A percentile compares a stretch with the other conserved stretches of the same genome.
Conservation (phyloP, 1,140 invertebrate genomes). For the Hetaerina americana region DNA sequence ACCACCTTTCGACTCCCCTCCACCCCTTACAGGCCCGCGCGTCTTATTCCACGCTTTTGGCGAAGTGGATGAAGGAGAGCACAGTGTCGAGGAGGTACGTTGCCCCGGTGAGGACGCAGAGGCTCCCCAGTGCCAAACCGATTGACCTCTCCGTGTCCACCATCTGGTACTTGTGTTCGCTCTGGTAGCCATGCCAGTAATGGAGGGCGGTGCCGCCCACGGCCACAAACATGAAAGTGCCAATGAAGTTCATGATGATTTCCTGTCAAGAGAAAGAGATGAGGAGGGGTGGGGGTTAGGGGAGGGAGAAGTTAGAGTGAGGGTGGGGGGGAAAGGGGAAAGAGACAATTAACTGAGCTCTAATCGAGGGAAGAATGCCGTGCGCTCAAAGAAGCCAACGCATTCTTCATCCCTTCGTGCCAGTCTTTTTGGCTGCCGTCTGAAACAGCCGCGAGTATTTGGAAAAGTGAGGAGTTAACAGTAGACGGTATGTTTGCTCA, state of each 20-base stretch:
- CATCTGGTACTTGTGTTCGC: slow-evolving; percentile 53
- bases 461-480: no score
- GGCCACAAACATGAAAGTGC: slow-evolving; percentile 65
- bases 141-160: slow-evolving; percentile 46
- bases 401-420: no score
- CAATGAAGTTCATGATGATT: slow-evolving; percentile 74
- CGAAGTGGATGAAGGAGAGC: slow-evolving; percentile 41
- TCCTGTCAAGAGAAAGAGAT: slow-evolving; percentile 40
- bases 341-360: no score
- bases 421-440: no score
- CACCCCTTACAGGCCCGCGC: background rate
- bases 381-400: no score
- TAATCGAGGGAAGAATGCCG: no score
- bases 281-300: background rate
- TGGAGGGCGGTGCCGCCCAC: slow-evolving; percentile 71
- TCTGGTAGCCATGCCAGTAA: slow-evolving; percentile 72
- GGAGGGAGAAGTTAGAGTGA: background rate
- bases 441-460: no score
- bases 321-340: background rate
- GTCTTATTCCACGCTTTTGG: background rate
- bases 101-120: slow-evolving; percentile 63
- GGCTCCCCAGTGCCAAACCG: slow-evolving; percentile 44
- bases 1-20: no score
- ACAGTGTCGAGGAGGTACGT: slow-evolving; percentile 63
- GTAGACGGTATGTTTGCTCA: no score